Evolutionary conservation across 1,140 invertebrate species (phyloP).

Genomic region (Cotesia glomerata): DNA sequence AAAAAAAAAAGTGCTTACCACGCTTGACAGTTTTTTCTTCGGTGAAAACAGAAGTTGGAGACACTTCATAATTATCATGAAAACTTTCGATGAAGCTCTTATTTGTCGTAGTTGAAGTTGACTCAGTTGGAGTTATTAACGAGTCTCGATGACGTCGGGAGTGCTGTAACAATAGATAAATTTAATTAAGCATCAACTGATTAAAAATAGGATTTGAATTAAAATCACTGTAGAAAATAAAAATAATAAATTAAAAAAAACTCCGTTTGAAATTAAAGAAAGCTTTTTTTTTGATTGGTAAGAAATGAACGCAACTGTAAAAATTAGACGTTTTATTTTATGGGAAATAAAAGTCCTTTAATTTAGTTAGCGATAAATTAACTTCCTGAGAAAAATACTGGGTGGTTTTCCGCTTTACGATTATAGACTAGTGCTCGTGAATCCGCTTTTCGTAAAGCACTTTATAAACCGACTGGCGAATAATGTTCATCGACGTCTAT

Average conservation of each 20-base stretch:
- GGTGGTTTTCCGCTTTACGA: conserved; percentile 3
- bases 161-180: conserved; percentile 44
- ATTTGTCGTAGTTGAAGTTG: conserved; percentile 7
- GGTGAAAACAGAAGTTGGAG: conserved; percentile 3
- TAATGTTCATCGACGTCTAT: conserved; percentile 9
- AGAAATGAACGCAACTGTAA: background rate
- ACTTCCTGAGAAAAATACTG: background rate
- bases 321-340: background rate
- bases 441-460: background rate
- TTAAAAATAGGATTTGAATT: background rate
- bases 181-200: background rate
- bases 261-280: too few species aligned
- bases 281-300: too few species aligned
- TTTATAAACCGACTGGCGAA: background rate
- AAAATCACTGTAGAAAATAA: background rate
- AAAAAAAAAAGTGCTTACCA: conserved; percentile 12
- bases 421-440: conserved; percentile 9
- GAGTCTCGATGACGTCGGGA: conserved; percentile 46
- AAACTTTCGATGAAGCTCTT: conserved; percentile 15
- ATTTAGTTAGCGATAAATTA: background rate
- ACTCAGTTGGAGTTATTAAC: conserved; percentile 20
- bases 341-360: background rate
- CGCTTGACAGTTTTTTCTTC: conserved; percentile 15
- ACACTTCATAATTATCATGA: background rate
- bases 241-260: background rate